A percentile compares a stretch with the other conserved stretches of the same genome.
Evolutionary conservation across 2,113 vertebrate species (phyloP).

Genomic region (Corythaixoides concolor): DNA sequence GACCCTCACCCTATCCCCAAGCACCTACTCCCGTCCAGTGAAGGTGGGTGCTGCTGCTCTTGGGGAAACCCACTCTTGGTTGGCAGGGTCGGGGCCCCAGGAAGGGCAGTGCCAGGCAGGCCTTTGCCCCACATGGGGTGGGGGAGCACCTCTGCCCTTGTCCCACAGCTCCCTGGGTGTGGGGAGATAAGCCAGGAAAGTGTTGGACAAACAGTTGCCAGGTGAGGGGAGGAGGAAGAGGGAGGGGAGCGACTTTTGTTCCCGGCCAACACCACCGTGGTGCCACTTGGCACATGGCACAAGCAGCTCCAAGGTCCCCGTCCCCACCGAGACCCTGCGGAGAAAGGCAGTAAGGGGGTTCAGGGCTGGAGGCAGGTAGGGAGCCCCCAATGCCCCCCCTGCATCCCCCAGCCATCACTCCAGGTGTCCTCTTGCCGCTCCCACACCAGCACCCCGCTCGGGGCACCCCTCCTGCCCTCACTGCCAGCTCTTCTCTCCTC

Average conservation of each 20-base stretch:
- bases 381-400: accelerated
- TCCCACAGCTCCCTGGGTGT: conserved; percentile 38
- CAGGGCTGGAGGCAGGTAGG: not conserved
- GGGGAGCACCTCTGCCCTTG: conserved; percentile 41
- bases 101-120: conserved; percentile 45
- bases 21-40: not conserved
- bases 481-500: not conserved
- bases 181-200: conserved; percentile 62
- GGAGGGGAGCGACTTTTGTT: conserved; percentile 51
- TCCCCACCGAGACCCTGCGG: accelerated
- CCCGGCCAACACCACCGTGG: not conserved
- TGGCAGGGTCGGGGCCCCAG: not conserved
- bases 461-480: not conserved
- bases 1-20: not conserved
- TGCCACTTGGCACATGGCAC: not conserved
- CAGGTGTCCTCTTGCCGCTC: not conserved
- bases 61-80: not conserved
- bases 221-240: conserved; percentile 28
- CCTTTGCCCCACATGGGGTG: conserved; percentile 50
- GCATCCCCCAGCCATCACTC: not conserved
- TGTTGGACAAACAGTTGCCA: conserved; percentile 56
- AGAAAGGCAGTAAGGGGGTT: not conserved
- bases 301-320: not conserved
- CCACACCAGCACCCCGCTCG: accelerated
- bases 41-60: not conserved